Base-by-base conservation (phyloP, 2,888 invertebrate species). In the Eristalis intricaria region DNA sequence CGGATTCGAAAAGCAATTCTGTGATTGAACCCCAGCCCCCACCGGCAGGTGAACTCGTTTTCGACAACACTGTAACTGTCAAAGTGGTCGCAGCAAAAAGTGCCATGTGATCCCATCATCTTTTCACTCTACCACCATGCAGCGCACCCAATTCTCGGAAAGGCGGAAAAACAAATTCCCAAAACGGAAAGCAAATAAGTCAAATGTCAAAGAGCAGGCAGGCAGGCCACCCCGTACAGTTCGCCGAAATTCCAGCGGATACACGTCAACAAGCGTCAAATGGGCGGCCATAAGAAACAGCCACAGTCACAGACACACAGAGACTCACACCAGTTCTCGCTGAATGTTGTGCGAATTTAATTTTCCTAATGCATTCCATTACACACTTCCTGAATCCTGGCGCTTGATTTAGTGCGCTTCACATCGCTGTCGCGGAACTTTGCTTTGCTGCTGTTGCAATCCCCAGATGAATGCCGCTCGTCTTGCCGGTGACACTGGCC, bases 361-460 rank as follows among this genome's bases (percentile, higher is more conserved):
- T 86, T 86, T 86, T 86, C 82, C 77, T 86, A 86, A 86, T 86
- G 86, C 86, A 86, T 86, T 86, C 86, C 82, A 71, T 78, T 85
- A 85, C 81, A 85, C 69, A 85, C 81, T 82, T 40, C 32, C 83
- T n/a, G 50, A 50, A 8, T 50, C 50, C 19, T 65, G 70, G 69
- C 71, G 69, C 43, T 83, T 86, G 77, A 79, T 82, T 82, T 79
- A 86, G 82, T 75, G 70, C 64, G 71, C 66, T 38, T 71, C 66
- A 40, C 69, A 58, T 66, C 66, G 74, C 65, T 50, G 65, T 63
- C 69, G 80, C 19, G 7, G 50, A 50, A 50, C 38, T 22, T 22
- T 29, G 40, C 66, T 32, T 32, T 32, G 32, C 32, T 32, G 65
- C 32, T 43, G 15, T 23, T 65, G 60, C 29, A 77, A 85, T 81